Evolutionary conservation across 2,113 vertebrate genomes (phyloP), one percentile per base, ranked within the genome.

Genomic region (Hyla sarda): DNA sequence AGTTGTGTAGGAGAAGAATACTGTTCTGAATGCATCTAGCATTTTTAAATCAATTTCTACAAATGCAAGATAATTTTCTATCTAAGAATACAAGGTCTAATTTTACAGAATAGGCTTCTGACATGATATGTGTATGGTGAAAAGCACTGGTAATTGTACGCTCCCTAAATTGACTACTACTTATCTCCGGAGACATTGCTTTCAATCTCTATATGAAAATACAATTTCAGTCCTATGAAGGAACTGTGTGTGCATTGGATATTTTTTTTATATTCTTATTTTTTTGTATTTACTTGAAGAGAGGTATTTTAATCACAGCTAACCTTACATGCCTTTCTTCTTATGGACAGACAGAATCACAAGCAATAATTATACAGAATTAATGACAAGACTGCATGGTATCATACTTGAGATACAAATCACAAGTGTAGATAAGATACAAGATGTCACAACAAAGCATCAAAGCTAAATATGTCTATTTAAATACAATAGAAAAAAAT

Each of bases 401-500:
- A 50, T 52, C 58, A 34, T 32, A 47, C 9, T 25, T 45, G 16
- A 83, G 34, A 47, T 75, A 54, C 19, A 74, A 84, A 75, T 84
- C 82, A 84, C 45, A 52, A 48, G 34, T 50, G 48, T 65, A 45
- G 72, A 65, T 37, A 84, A 62, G 56, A 62, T n/a, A 32, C 17
- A 62, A 32, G 11, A 76, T 76, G 82, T 76, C 72, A 76, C 41
- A 84, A 48, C 72, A 84, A 84, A 84, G 13, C 19, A 47, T 76
- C 56, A 48, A 47, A 37, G 12, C 37, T 56, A 19, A n/a, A 67
- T 83, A 37, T 30, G 65, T 83, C 28, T 71, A 83, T 54, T 73
- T 50, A 74, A 17, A 47, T 60, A 83, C 69, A 81, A 81, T 80
- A 34, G 41, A 50, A 62, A 34, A 62, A 62, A 81, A 81, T 81